Percentiles rank a stretch among this genome's conserved stretches.
These are phyloP conservation scores for Cheilosia scutellata DNA, from an alignment of 2,888 invertebrate species.

Conservation along the genomic window DNA sequence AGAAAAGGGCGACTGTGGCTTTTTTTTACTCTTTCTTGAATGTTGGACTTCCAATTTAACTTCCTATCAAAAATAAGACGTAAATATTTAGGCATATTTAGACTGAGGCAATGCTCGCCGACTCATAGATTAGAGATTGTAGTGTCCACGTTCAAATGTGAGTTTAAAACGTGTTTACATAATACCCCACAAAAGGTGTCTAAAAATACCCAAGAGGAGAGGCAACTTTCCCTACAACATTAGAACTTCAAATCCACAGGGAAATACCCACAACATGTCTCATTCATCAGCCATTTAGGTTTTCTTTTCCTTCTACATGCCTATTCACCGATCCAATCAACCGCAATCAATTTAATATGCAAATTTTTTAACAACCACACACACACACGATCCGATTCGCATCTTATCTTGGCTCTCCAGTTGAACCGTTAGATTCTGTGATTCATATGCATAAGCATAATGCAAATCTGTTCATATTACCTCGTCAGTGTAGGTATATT, in stretches of 20 bases:
- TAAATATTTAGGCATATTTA: too few relatives aligned
- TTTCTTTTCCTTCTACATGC: neutral
- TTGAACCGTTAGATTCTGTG: constrained; percentile 51
- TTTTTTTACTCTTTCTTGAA: too few relatives aligned
- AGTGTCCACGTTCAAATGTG: too few relatives aligned
- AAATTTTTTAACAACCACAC: constrained; percentile 42
- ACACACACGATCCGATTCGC: neutral
- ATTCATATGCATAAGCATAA: constrained; percentile 31
- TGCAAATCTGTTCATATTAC: constrained; percentile 41
- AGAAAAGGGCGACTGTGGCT: too few relatives aligned
- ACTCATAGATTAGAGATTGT: too few relatives aligned
- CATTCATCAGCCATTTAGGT: neutral
- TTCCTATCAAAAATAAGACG: too few relatives aligned
- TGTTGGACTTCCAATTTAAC: too few relatives aligned
- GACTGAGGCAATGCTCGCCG: too few relatives aligned
- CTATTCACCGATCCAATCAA: constrained; percentile 18
- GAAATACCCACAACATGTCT: neutral
- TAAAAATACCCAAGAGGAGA: too few relatives aligned
- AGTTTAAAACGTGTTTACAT: too few relatives aligned
- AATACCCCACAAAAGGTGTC: too few relatives aligned
- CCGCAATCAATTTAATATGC: constrained; percentile 65
- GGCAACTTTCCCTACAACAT: neutral
- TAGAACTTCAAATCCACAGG: neutral
- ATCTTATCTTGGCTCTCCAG: neutral
- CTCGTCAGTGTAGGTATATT: constrained; percentile 24